Percentiles rank a stretch among this genome's conserved stretches.
Conservation (phyloP, 30 jellyfish, hydroid and myxozoan genomes). For the Rhopilema esculentum region DNA sequence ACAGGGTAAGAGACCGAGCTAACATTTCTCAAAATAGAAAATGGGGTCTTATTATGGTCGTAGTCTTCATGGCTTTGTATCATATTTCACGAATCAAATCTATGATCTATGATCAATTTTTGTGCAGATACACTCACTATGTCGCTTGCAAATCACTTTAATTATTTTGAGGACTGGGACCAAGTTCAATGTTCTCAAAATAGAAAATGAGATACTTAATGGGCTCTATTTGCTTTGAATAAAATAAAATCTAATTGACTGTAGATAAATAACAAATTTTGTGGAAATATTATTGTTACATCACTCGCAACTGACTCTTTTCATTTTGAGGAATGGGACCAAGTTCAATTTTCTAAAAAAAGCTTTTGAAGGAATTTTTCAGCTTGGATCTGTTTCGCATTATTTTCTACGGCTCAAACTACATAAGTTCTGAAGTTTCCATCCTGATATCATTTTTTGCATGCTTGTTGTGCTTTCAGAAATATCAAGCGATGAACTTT, state of each 20-base stretch:
- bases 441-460: too few relatives aligned
- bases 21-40: not conserved
- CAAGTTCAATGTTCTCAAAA: not conserved
- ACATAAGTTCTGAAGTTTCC: too few relatives aligned
- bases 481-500: too few relatives aligned
- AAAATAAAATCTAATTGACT: too few relatives aligned
- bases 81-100: not conserved
- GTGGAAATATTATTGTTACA: not conserved
- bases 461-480: too few relatives aligned
- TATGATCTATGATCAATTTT: not conserved
- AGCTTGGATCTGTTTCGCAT: not conserved
- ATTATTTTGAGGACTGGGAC: not conserved
- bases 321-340: not conserved
- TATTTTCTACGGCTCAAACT: not conserved
- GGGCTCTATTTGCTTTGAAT: not conserved
- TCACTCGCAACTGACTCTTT: not conserved
- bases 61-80: not conserved
- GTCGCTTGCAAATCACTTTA: not conserved
- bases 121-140: not conserved
- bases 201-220: not conserved
- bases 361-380: not conserved
- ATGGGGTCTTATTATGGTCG: not conserved
- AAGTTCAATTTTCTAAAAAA: not conserved
- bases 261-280: not conserved
- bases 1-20: not conserved